phyloP scores from a whole-genome alignment of 2,113 vertebrate species.

The Tricholaema leucomelas region DNA sequence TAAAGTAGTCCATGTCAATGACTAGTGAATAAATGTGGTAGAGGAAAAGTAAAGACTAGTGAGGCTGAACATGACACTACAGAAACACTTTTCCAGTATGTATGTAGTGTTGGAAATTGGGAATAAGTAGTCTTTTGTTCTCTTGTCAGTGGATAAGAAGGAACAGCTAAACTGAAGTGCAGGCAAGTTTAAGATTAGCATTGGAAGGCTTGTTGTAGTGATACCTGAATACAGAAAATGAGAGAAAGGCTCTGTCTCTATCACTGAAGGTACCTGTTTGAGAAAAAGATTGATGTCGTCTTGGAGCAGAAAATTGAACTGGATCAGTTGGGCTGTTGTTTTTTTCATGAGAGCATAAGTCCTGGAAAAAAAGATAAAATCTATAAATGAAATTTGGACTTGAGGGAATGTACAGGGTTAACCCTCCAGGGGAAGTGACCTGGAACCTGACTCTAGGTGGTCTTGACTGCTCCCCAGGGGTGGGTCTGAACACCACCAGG shows the following conservation, averaged over 20 bases:
- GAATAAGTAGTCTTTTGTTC: background rate
- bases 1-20: background rate
- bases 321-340: background rate
- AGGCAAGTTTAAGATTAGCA: background rate
- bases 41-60: background rate
- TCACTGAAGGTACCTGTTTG: background rate
- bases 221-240: background rate
- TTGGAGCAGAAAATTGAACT: background rate
- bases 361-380: background rate
- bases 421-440: too few relatives aligned
- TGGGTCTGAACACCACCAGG: too few relatives aligned
- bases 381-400: background rate
- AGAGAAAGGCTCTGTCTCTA: background rate
- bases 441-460: too few relatives aligned
- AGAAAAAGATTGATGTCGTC: background rate
- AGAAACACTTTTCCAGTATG: background rate
- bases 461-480: too few relatives aligned
- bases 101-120: accelerated
- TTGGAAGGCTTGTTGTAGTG: background rate
- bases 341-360: background rate
- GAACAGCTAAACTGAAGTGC: background rate
- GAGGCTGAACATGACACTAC: background rate
- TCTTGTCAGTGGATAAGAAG: background rate
- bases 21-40: background rate
- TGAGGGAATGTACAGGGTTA: too few relatives aligned